Base-by-base conservation (phyloP, 1,140 invertebrate genomes). In the Apis florea region DNA sequence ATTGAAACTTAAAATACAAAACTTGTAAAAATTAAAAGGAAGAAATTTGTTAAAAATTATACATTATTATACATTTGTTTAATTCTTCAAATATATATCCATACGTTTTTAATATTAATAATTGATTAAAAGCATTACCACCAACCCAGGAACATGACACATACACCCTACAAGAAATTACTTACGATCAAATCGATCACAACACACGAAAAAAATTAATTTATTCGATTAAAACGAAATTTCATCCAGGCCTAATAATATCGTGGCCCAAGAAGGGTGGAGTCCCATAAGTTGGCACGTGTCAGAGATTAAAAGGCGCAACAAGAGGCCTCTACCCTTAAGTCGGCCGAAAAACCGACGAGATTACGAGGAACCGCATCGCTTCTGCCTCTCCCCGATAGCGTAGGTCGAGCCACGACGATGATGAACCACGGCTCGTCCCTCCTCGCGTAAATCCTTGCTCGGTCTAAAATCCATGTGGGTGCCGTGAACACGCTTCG, bases 381-480 rank as follows among this genome's bases (percentile, higher is more conserved):
- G n/a, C 72, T 47, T 63, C 71, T 83, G 64, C 13, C 49, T 58
- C 19, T 59, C 53, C 31, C 31, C 56, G 85, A 83, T 81, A 70
- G 83, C 83, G 85, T 88, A 81, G 86, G 87, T 78, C 87, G 83
- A 67, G 53, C 56, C 69, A 64, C 26, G 58, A 51, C 51, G 69
- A 87, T 88, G 87, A 87, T 85, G 83, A 88, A 85, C 74, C 67
- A 69, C 58, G 31, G 71, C 63, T 88, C 61, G 61, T 80, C 64
- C 83, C 80, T 74, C 83, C 80, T 74, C 86, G 75, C 51, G 63
- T 85, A 77, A 85, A 87, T 88, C 85, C 83, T 72, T 83, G 58
- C 31, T 59, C 17, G 15, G 24, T 24, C 40, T 54, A 59, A 53
- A 31, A 40, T 31, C 64, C 58, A 71, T 49, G 67, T 59, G 59